These are phyloP conservation scores for Prunella himalayana DNA, from an alignment of 2,113 vertebrate species.

Conservation along the genomic window DNA sequence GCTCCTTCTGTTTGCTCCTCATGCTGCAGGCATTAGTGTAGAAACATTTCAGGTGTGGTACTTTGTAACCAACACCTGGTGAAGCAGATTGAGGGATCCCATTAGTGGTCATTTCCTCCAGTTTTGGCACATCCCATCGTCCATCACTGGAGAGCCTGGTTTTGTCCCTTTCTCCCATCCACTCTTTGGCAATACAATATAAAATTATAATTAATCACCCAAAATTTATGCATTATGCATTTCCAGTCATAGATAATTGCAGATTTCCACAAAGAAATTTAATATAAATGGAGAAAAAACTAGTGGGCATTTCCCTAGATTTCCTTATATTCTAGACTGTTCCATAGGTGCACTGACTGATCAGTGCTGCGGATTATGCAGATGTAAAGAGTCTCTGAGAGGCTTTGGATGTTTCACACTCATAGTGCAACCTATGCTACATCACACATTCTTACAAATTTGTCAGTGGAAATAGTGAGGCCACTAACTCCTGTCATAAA, in stretches of 20 bases:
- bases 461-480: background rate
- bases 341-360: background rate
- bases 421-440: background rate
- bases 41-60: background rate
- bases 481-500: background rate
- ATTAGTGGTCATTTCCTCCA: background rate
- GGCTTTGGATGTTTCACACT: background rate
- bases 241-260: background rate
- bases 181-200: background rate
- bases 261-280: background rate
- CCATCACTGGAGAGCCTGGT: background rate
- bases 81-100: background rate
- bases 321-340: background rate
- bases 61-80: background rate
- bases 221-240: background rate
- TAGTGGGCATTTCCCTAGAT: background rate
- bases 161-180: background rate
- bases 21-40: accelerated
- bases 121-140: background rate
- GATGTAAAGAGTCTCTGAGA: background rate
- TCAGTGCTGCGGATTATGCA: background rate
- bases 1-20: background rate
- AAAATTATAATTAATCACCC: background rate
- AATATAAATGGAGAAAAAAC: background rate
- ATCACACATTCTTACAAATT: background rate